Base-by-base conservation (phyloP, 2,888 invertebrate species). In the Troides aeacus region DNA sequence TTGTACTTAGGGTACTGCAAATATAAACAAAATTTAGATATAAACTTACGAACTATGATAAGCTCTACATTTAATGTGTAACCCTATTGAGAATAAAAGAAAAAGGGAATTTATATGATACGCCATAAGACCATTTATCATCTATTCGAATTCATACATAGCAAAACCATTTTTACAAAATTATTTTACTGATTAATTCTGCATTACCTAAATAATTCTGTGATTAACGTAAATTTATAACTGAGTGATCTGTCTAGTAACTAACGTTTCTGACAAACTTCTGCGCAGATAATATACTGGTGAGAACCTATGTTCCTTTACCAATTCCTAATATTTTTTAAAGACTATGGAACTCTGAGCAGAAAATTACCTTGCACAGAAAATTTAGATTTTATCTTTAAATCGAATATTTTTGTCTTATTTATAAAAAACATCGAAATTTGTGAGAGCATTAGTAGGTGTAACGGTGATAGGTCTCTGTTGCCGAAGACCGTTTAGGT, bases 191-290 rank as follows among this genome's bases (percentile, higher is more conserved):
- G 10, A 61, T 64, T 57, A 24, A 60, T 30, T 46, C 21, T 62
- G 61, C 65, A 69, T 62, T n/a, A 57, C 59, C 36, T 53, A 39
- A 39, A n/a, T 66, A 64, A 30, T 12, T 64, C 8, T 63, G 60
- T 56, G 30, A n/a, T 24, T 23, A 42, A 60, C 36, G 42, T 64
- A 56, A 64, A 65, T 69, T 65, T 60, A 36, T 62, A 15, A 62
- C 21, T 65, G 56, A 65, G 62, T 46, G 60, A 64, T 39, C 39
- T 23, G 15, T 64, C 50, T 56, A 60, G 23, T 64, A 64, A 53
- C 24, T 61, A 46, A 64, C 60, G 42, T 68, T 68, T 57, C 76
- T 84, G 84, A 84, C 85, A 84, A 82, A 57, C 57, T 15, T 50
- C 17, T 50, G 17, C 50, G 18, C 50, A 50, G 50, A 50, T 50